Base-by-base conservation (phyloP, 2,113 vertebrate species). In the Gila orcuttii region DNA sequence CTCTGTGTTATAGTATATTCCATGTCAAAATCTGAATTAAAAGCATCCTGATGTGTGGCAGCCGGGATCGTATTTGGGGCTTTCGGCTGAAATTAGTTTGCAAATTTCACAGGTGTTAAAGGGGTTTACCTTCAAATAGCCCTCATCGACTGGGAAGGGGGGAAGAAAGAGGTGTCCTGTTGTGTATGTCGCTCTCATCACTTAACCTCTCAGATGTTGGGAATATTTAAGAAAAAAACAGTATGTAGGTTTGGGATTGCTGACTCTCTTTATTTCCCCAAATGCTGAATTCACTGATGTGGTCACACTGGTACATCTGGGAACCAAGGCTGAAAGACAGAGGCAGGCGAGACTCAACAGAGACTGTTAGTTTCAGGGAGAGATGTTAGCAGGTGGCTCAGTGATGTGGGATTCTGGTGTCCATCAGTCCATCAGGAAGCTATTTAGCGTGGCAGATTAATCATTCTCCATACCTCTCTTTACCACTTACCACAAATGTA, bases 381-480 rank as follows among this genome's bases (percentile, higher is more conserved):
- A 75, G 39, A 79, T 31, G 79, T 62, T 59, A 25, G 68, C 84
- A 88, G 87, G 87, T 88, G 85, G 75, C 68, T 57, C 75, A 84
- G 57, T 86, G 81, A 88, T 88, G 87, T 88, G 87, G 87, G 75
- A 79, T 83, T 39, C 9, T 79, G 75, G 81, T 75, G 42, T 84
- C 28, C 55, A 85, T 85, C 83, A 66, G 39, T 84, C 28, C 52
- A 85, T 85, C 84, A 47, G 64, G 84, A 80, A 80, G 39, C 39
- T 47, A 80, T 80, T 80, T 64, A 21, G 39, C n/a, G n/a, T 66
- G 79, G 39, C 36, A 64, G 59, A 81, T 81, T 81, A 64, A 64
- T 81, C n/a, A 66, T 31, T 47, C 87, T 39, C 82, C n/a, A 66
- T 79, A 33, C 79, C 74, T 88, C 80, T 62, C 2, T 88, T 73